phyloP scores from a whole-genome alignment of 2,113 vertebrate species.

The Anhinga rufa region DNA sequence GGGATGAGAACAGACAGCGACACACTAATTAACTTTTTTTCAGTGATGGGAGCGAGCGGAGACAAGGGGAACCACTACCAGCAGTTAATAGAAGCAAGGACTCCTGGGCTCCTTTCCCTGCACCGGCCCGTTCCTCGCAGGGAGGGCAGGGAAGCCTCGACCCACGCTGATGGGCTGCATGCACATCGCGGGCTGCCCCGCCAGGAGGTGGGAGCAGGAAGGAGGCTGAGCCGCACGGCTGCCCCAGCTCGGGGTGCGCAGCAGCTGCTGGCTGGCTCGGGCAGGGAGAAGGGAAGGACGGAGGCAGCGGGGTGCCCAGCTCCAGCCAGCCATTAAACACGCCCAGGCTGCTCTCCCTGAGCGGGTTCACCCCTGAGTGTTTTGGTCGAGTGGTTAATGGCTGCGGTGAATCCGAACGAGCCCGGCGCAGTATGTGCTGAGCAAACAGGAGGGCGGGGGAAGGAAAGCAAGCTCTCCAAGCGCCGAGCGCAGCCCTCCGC shows the following conservation, averaged over 20 bases:
- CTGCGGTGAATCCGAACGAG: background rate
- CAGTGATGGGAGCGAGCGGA: background rate
- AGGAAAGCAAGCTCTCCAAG: background rate
- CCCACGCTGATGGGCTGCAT: background rate
- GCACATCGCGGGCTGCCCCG: background rate
- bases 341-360: background rate
- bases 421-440: background rate
- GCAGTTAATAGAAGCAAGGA: background rate
- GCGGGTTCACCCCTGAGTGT: background rate
- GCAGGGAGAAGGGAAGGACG: background rate
- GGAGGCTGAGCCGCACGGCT: background rate
- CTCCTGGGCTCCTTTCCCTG: background rate
- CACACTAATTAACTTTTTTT: conserved; percentile 3
- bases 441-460: background rate
- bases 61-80: background rate
- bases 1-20: background rate
- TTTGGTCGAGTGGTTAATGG: background rate
- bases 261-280: background rate
- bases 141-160: background rate
- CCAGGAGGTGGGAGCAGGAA: background rate
- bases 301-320: background rate
- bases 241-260: background rate
- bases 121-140: background rate
- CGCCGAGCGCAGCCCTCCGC: background rate
- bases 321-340: background rate